phyloP scores from a whole-genome alignment of 2,113 vertebrate species.

The Arvicanthis niloticus region DNA sequence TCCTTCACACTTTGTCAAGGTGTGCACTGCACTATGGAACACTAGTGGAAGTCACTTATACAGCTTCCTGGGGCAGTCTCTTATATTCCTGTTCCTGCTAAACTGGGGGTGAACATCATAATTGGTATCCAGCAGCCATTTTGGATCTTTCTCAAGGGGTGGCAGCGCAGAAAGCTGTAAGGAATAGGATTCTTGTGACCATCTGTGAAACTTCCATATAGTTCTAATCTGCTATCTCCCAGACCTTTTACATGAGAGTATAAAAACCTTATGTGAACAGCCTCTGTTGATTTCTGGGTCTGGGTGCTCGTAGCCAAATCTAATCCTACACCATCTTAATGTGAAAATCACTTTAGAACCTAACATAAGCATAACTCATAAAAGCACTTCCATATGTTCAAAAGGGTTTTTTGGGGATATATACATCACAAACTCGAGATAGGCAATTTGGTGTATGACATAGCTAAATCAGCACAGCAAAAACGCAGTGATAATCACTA shows the following conservation, averaged over 20 bases:
- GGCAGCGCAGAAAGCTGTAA: not conserved
- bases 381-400: slow-evolving; percentile 58
- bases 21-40: not conserved
- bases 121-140: not conserved
- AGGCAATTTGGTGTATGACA: slow-evolving; percentile 50
- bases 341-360: slow-evolving; percentile 71
- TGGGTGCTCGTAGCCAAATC: slow-evolving; percentile 27
- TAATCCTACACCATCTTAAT: slow-evolving; percentile 46
- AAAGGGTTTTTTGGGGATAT: not conserved
- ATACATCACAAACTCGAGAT: slow-evolving; percentile 40
- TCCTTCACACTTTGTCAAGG: not conserved
- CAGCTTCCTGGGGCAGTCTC: not conserved
- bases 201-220: not conserved
- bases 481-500: slow-evolving; percentile 48
- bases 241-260: slow-evolving; percentile 36
- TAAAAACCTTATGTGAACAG: slow-evolving; percentile 60
- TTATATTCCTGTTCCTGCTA: not conserved
- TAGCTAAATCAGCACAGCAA: slow-evolving; percentile 60
- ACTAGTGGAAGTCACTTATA: not conserved
- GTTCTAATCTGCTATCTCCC: not conserved
- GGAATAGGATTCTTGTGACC: not conserved
- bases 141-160: not conserved
- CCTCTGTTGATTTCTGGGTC: slow-evolving; percentile 53
- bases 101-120: not conserved
- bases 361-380: slow-evolving; percentile 64